Conservation (phyloP, 2,888 invertebrate species). For the Habroteleia sp. region DNA sequence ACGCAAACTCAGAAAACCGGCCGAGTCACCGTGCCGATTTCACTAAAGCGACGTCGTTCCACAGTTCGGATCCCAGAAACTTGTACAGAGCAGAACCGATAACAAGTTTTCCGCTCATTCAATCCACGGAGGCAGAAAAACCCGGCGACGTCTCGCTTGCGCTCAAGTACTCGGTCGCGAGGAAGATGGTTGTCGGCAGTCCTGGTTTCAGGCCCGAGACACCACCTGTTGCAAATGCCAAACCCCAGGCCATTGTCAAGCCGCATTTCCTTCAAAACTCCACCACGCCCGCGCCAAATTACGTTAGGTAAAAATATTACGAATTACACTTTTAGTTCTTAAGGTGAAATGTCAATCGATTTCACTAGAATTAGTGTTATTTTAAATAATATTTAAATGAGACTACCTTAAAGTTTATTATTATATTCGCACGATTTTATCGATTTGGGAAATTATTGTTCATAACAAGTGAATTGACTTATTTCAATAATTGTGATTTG, state of each 20-base stretch:
- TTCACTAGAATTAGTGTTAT: no score
- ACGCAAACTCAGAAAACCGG: slow-evolving; percentile 32
- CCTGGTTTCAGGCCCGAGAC: slow-evolving; percentile 83
- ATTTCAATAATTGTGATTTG: no score
- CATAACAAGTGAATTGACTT: no score
- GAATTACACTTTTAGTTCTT: not conserved
- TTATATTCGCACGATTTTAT: no score
- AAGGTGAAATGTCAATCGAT: no score
- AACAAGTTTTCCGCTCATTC: slow-evolving; percentile 67
- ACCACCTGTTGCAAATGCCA: slow-evolving; percentile 83
- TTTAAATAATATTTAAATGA: no score
- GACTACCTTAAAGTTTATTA: no score
- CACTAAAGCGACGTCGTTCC: slow-evolving; percentile 43
- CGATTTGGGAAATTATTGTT: no score
- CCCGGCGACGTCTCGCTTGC: slow-evolving; percentile 82
- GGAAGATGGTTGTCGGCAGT: slow-evolving; percentile 86
- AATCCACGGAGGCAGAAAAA: slow-evolving; percentile 76
- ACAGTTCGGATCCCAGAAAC: slow-evolving; percentile 18
- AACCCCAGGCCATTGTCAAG: slow-evolving; percentile 72
- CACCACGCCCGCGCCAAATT: slow-evolving; percentile 46
- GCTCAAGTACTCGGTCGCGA: slow-evolving; percentile 82
- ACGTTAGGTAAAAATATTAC: slow-evolving; percentile 59
- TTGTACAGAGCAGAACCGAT: slow-evolving; percentile 62
- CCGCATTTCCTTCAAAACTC: slow-evolving; percentile 64
- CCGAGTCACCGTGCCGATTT: slow-evolving; percentile 34